phyloP scores from a whole-genome alignment of 2,797 vertebrate genomes.

The Enoplosus armatus region DNA sequence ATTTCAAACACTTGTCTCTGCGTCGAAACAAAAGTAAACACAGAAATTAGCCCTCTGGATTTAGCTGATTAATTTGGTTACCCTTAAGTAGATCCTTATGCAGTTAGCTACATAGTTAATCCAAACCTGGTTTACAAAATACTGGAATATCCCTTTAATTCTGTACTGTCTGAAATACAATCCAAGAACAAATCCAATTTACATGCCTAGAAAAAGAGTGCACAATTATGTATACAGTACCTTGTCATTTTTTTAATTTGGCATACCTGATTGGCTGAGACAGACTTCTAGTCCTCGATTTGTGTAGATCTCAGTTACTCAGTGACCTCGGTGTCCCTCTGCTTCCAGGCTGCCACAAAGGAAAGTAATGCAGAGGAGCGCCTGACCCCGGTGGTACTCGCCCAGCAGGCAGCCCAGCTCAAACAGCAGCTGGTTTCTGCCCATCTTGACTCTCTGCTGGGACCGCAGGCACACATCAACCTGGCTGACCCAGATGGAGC shows the following conservation, averaged over 20 bases:
- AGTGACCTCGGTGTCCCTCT: background rate
- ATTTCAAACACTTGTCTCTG: background rate
- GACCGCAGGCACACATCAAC: conserved; percentile 92
- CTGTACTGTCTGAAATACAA: background rate
- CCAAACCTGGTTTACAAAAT: background rate
- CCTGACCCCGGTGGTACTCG: conserved; percentile 91
- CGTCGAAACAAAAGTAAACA: background rate
- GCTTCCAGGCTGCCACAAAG: conserved; percentile 86
- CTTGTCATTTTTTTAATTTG: background rate
- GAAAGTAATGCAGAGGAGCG: conserved; percentile 91
- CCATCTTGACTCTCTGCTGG: conserved; percentile 91
- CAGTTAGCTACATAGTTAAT: background rate
- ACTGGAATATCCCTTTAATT: background rate
- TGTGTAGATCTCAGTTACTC: background rate
- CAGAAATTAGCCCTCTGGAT: background rate
- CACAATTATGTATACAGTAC: background rate
- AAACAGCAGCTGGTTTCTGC: conserved; percentile 94
- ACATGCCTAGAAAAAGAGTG: background rate
- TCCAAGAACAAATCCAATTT: background rate
- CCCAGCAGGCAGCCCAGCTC: conserved; percentile 92
- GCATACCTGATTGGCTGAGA: background rate
- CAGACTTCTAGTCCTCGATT: background rate
- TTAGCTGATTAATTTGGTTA: background rate
- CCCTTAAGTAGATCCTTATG: background rate
- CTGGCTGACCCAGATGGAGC: conserved; percentile 94